Conservation (phyloP, 2,113 vertebrate genomes). For the Trogon melanurus region DNA sequence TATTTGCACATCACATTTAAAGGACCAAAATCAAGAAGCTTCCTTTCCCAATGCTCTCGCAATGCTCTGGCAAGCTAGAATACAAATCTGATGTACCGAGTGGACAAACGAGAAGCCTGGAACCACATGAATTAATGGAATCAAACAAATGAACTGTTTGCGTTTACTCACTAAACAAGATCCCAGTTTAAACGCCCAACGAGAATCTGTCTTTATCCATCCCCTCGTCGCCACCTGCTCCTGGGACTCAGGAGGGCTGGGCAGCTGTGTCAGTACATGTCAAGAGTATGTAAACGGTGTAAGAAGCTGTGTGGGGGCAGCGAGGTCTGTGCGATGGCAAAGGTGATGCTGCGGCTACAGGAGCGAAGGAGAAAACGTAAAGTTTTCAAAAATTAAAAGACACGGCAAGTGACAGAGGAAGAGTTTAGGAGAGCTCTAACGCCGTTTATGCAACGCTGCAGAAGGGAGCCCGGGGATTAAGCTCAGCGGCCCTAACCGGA, state of each 20-base stretch:
- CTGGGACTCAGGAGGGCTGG: background rate
- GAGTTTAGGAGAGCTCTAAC: background rate
- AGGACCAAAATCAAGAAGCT: background rate
- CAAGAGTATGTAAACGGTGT: background rate
- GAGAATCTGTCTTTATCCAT: background rate
- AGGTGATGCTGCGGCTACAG: background rate
- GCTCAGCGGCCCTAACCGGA: constrained; percentile 42
- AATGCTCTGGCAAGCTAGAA: background rate
- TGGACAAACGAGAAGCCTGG: background rate
- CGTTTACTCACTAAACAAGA: background rate
- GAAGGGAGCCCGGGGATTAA: constrained; percentile 28
- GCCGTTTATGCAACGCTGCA: constrained; percentile 15
- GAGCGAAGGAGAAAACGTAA: background rate
- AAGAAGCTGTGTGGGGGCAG: background rate
- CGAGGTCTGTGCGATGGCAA: background rate
- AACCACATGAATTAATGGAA: background rate
- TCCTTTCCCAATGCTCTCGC: background rate
- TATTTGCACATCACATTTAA: background rate
- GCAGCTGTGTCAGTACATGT: background rate
- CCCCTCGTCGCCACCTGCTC: background rate
- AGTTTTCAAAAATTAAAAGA: background rate
- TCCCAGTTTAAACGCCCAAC: background rate
- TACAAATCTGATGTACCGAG: background rate
- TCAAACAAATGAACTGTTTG: background rate
- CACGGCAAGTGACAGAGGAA: background rate